Base-by-base conservation (phyloP, 30 jellyfish, hydroid and myxozoan species). In the Mastigias papua region DNA sequence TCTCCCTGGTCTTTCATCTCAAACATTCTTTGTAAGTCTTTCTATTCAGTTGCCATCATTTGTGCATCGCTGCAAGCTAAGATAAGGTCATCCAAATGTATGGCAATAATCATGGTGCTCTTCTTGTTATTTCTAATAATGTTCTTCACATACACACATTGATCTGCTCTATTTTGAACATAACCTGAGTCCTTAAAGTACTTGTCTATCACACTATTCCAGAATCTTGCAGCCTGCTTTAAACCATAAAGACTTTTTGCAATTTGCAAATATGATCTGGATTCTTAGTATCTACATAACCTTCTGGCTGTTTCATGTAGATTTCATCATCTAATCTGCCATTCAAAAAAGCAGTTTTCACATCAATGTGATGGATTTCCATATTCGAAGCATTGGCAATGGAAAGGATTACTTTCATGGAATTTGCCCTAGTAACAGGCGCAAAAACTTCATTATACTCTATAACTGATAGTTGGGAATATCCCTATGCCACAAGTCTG, bases 401-500 rank as follows among this genome's bases (percentile, higher is more conserved):
- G 49, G 91, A 34, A 50, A 86, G 85, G 17, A 86, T 23, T 75
- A 65, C 69, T 63, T 78, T 61, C 7, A 86, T 86, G 68, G 76
- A 58, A 32, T 29, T 30, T 32, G 58, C 74, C 60, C 85, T 69
- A 22, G 90, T 48, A 34, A 73, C 95, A 28, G 80, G 90, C 21
- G 78, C 62, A 49, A 74, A 76, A 63, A 86, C 95, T 34, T 48
- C 88, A 67, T 88, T 69, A 57, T 88, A 88, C 61, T 67, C 96
- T 1, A 67, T 27, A 27, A 72, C 88, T 23, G 48, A 1, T 21
- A 34, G 54, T 15, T 42, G 96, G 34, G 76, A 76, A 69, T 37
- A 88, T 74, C 82, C 96, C 58, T 88, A 82, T 17, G 91, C 92
- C 63, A 76, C 87, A 69, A 68, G 91, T 50, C 96, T 78, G 71